Percentiles rank a stretch among this genome's conserved stretches.
phyloP scores from a whole-genome alignment of 2,113 vertebrate genomes.

The Butorides virescens region DNA sequence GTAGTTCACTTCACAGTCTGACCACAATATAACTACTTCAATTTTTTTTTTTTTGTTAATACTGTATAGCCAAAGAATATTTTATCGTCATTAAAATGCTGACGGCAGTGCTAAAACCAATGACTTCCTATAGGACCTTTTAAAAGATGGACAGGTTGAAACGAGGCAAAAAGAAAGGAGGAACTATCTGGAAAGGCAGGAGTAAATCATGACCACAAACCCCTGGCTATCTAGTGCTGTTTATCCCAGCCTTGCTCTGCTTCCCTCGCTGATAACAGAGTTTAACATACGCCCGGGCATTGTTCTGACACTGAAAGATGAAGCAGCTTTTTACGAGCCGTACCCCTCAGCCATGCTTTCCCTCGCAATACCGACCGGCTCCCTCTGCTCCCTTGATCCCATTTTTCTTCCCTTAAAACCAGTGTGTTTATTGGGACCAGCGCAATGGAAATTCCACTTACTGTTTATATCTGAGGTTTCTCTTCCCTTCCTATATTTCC shows the following conservation, averaged over 20 bases:
- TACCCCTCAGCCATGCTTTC: conserved; percentile 58
- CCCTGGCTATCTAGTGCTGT: neutral
- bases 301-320: conserved; percentile 68
- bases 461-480: conserved; percentile 62
- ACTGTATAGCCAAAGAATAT: neutral
- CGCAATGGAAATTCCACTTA: conserved; percentile 71
- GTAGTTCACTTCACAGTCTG: neutral
- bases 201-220: neutral
- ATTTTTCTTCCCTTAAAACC: conserved; percentile 64
- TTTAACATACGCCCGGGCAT: conserved; percentile 59
- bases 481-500: conserved; percentile 31
- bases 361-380: conserved; percentile 55
- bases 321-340: conserved; percentile 57
- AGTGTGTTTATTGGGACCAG: conserved; percentile 53
- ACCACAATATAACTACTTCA: neutral
- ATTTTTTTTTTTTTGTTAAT: neutral
- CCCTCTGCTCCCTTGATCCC: conserved; percentile 60
- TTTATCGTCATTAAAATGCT: neutral
- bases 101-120: neutral
- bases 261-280: conserved; percentile 67
- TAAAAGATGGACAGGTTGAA: neutral
- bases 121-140: neutral
- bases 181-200: conserved; percentile 10
- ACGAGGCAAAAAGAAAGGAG: conserved; percentile 16
- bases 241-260: conserved; percentile 42